phyloP scores from a whole-genome alignment of 2,113 vertebrate genomes.

The Manacus vitellinus region DNA sequence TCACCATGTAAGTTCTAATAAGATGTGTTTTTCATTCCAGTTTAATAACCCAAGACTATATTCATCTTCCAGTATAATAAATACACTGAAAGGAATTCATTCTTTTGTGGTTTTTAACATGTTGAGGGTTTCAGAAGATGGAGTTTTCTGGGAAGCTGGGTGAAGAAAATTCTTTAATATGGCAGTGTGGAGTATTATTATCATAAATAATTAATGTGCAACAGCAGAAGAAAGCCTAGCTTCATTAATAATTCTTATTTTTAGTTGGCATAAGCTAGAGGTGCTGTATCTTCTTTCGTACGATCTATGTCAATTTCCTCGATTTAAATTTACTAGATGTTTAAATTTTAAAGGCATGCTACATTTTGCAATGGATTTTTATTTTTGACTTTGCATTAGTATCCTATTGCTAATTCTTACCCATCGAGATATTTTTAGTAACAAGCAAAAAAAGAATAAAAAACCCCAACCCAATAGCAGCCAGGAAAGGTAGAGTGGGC shows the following conservation, averaged over 20 bases:
- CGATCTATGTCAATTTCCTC: slow-evolving; percentile 78
- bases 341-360: slow-evolving; percentile 74
- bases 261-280: slow-evolving; percentile 82
- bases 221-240: slow-evolving; percentile 82
- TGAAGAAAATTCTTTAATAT: slow-evolving; percentile 85
- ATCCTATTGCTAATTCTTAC: slow-evolving; percentile 64
- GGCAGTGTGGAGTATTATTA: slow-evolving; percentile 82
- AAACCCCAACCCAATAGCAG: not conserved
- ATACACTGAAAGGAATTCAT: slow-evolving; percentile 78
- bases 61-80: slow-evolving; percentile 85
- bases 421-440: slow-evolving; percentile 72
- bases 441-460: not conserved
- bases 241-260: slow-evolving; percentile 90
- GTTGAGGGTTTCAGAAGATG: slow-evolving; percentile 77
- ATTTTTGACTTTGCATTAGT: slow-evolving; percentile 68
- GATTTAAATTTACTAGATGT: slow-evolving; percentile 77
- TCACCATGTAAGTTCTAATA: slow-evolving; percentile 88
- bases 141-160: slow-evolving; percentile 80
- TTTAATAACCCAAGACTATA: slow-evolving; percentile 89
- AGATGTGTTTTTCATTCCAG: slow-evolving; percentile 89
- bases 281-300: slow-evolving; percentile 81
- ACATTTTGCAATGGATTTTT: slow-evolving; percentile 47
- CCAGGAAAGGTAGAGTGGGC: slow-evolving; percentile 66
- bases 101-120: slow-evolving; percentile 80
- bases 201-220: slow-evolving; percentile 87